Evolutionary conservation across 2,888 invertebrate species (phyloP), one percentile per base, ranked within the genome.

Genomic region (Melolontha melolontha): DNA sequence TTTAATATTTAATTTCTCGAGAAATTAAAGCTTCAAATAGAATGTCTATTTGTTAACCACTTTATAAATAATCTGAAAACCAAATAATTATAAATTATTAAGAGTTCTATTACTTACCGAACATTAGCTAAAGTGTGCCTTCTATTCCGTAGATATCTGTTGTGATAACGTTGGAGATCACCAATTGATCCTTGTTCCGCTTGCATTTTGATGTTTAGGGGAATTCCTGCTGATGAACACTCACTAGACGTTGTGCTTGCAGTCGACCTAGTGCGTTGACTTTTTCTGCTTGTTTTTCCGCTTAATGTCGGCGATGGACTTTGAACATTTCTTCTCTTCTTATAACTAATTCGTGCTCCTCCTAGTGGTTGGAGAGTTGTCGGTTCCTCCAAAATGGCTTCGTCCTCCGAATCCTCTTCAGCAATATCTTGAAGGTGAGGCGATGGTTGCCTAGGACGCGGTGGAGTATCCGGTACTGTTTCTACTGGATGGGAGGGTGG

Each of bases 131-230:
- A 87, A 10, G 95, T 96, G 83, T 95, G 95, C 66, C 95, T 89
- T 70, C 95, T 88, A 79, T 92, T 94, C 84, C 94, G 90, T 79
- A 94, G 89, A 84, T 95, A 93, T 77, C 93, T 85, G 77, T 91
- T 93, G 82, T 95, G 95, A 84, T 95, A 95, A 82, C 92, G 93
- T 81, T 95, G 93, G 78, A 95, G 88, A 84, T 95, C 95, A 65
- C 94, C 94, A 81, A 95, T 94, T 83, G 93, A 92, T 76, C 95
- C 95, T 81, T 94, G 94, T 84, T 95, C 95, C 76, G 95, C 95
- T 86, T 95, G 95, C 95, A 95, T 95, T 85, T 87, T 94, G 83
- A 87, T 85, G 78, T 42, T 78, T 75, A 68, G 79, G 79, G 64
- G 75, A 73, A 73, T 77, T 72, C 72, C 70, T 14, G 74, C 71